phyloP scores from a whole-genome alignment of 2,113 vertebrate species.

The Menura novaehollandiae region DNA sequence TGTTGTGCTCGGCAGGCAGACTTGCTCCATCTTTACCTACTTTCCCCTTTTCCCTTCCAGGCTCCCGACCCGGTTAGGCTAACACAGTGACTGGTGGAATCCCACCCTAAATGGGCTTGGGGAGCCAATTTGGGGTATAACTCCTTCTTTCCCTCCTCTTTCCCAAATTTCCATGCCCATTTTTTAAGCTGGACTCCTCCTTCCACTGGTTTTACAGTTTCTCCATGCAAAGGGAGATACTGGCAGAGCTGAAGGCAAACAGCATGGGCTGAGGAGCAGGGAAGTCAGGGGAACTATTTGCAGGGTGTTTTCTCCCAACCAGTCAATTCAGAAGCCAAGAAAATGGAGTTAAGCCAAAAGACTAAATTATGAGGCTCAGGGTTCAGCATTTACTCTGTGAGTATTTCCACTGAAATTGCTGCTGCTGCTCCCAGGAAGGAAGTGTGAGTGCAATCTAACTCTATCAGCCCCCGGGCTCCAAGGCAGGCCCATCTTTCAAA shows the following conservation, averaged over 20 bases:
- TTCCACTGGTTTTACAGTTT: not conserved
- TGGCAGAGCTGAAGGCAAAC: not conserved
- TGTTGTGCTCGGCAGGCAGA: rapidly evolving
- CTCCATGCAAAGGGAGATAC: not conserved
- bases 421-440: not conserved
- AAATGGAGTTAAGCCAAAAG: not conserved
- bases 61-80: rapidly evolving
- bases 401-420: not conserved
- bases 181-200: not conserved
- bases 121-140: not conserved
- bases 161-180: not conserved
- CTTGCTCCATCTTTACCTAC: not conserved
- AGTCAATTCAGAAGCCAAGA: not conserved
- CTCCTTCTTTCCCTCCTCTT: not conserved
- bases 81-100: not conserved
- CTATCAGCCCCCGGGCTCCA: not conserved
- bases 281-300: not conserved
- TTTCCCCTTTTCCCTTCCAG: not conserved
- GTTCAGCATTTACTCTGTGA: not conserved
- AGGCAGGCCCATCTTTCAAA: conserved; percentile 31
- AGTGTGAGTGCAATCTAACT: not conserved
- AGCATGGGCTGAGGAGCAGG: not conserved
- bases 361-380: not conserved
- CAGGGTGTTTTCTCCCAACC: not conserved
- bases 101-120: not conserved